phyloP scores from a whole-genome alignment of 2,797 vertebrate species.

The Okamejei kenojei region DNA sequence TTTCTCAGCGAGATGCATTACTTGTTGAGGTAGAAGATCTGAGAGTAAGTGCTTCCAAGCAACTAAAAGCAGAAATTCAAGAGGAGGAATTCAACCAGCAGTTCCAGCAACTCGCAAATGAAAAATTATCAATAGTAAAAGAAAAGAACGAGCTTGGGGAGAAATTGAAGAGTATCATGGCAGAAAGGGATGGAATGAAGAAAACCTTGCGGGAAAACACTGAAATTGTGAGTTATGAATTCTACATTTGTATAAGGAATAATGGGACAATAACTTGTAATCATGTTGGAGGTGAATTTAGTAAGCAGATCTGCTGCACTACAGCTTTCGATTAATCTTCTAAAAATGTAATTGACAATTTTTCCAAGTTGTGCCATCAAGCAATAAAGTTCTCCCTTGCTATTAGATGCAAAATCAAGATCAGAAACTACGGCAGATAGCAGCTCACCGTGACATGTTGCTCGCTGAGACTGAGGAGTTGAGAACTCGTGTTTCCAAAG shows the following conservation, averaged over 20 bases:
- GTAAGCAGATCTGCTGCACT: conserved; percentile 9
- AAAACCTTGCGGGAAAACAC: conserved; percentile 53
- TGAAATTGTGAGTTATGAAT: conserved; percentile 45
- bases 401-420: not conserved
- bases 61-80: conserved; percentile 24
- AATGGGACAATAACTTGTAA: conserved; percentile 34
- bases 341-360: not conserved
- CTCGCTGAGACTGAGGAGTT: conserved; percentile 48
- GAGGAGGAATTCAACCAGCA: not conserved
- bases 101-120: not conserved
- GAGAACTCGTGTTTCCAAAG: conserved; percentile 21
- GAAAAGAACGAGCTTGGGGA: conserved; percentile 64
- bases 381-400: not conserved
- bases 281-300: not conserved
- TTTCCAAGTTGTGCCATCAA: not conserved
- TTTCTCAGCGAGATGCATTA: conserved; percentile 24
- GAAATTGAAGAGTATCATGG: conserved; percentile 47
- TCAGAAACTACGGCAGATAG: not conserved
- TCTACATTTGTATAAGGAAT: conserved; percentile 26
- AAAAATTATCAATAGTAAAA: conserved; percentile 47
- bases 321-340: not conserved
- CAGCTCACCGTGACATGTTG: not conserved
- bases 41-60: conserved; percentile 38
- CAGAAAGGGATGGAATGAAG: conserved; percentile 54
- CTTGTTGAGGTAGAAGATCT: conserved; percentile 48